Conservation (phyloP, 30 jellyfish, hydroid and myxozoan species). For the Chrysaora quinquecirrha region DNA sequence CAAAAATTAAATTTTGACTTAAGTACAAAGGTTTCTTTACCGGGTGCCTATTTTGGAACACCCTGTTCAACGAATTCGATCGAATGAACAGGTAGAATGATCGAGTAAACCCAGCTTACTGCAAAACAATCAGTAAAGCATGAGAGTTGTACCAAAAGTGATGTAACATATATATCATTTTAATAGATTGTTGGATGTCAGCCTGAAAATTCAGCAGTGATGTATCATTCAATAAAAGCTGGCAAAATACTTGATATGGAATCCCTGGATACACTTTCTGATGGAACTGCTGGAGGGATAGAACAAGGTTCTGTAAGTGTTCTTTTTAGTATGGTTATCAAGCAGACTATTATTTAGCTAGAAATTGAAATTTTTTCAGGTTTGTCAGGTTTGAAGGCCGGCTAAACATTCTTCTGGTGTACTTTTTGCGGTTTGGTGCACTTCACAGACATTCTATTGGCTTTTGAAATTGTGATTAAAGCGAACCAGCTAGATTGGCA, state of each 20-base stretch:
- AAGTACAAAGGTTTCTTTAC: too few species aligned
- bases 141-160: too few species aligned
- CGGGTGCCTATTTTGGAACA: too few species aligned
- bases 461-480: too few species aligned
- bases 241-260: conserved; percentile 66
- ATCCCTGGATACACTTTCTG: conserved; percentile 71
- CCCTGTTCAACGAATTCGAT: too few species aligned
- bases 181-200: conserved; percentile 63
- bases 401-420: background rate
- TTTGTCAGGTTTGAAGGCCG: background rate
- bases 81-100: too few species aligned
- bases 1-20: too few species aligned
- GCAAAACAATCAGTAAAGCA: too few species aligned
- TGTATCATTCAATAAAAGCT: conserved; percentile 42
- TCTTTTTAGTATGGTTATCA: background rate
- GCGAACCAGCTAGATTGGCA: too few species aligned
- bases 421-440: background rate
- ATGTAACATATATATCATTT: too few species aligned
- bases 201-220: conserved; percentile 35
- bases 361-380: background rate
- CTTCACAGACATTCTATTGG: too few species aligned
- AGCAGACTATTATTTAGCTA: background rate
- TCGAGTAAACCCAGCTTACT: too few species aligned
- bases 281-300: conserved; percentile 87
- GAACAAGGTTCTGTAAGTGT: conserved; percentile 72